phyloP scores from a whole-genome alignment of 2,113 vertebrate genomes.

The Barbus barbus region DNA sequence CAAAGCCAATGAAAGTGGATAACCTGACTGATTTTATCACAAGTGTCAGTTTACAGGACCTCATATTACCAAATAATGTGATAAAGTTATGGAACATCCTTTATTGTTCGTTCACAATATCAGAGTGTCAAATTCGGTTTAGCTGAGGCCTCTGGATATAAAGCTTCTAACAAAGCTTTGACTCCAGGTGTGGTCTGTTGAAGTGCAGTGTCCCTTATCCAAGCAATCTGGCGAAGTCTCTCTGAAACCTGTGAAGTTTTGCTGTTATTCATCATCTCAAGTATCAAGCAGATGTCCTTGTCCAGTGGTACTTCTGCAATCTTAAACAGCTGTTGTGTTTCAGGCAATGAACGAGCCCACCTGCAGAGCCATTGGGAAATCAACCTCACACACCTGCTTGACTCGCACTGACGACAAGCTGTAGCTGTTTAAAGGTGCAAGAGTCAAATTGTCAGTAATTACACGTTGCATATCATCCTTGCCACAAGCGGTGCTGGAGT shows the following conservation, averaged over 20 bases:
- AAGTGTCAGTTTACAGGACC: background rate
- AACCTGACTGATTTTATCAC: slow-evolving; percentile 8
- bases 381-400: background rate
- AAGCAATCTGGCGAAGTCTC: slow-evolving; percentile 3
- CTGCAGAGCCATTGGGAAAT: background rate
- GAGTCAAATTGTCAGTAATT: background rate
- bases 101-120: background rate
- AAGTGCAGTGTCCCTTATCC: background rate
- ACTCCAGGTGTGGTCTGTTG: background rate
- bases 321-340: slow-evolving; percentile 14
- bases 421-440: background rate
- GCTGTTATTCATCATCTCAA: background rate
- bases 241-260: background rate
- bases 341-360: background rate
- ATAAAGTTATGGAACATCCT: background rate
- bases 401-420: background rate
- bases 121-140: background rate
- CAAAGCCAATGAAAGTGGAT: background rate
- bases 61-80: background rate
- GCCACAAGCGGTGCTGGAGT: background rate
- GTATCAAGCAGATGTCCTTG: background rate
- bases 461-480: background rate
- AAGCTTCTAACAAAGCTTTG: background rate
- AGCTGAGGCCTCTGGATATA: background rate
- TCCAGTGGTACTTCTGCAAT: background rate